Base-by-base conservation (phyloP, 2,113 vertebrate genomes). In the Cryptomyrus ogoouensis region DNA sequence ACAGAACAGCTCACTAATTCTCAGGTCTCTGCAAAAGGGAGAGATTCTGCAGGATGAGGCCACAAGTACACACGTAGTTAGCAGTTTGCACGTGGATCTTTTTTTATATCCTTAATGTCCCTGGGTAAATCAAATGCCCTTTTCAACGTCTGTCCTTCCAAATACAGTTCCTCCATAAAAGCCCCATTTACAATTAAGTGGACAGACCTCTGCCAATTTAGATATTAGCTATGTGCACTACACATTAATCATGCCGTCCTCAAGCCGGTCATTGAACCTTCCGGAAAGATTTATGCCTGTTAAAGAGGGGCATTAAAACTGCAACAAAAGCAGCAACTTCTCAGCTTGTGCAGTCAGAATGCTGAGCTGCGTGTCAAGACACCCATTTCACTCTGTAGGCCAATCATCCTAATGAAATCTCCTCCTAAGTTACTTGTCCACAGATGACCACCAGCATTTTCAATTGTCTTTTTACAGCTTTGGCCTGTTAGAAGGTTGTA, bases 301-400 rank as follows among this genome's bases (percentile, higher is more conserved):
- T 87, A 87, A 87, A 87, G 85, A 87, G 85, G 85, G 85, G 85
- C 85, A 53, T 87, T 87, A 19, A 87, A 87, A 87, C 83, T 47
- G 83, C 83, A 84, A 84, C 83, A 84, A 84, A 84, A 9, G 85
- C 85, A 84, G 15, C 50, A 53, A 56, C 85, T 52, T 87, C 85
- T 87, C 49, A 87, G 85, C 50, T 87, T 39, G 8, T 27, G 50
- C 85, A 52, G 35, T 17, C 2, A 27, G 50, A 87, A 39, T 31
- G 49, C 47, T 35, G 49, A 53, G 85, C 50, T 21, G 85, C 47
- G 50, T 53, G 50, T 87, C 50, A 42, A 53, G 85, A 52, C 84
- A 52, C 53, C 85, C 85, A 15, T 52, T 87, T 13, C 46, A 4
- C 27, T 87, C 49, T 39, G 49, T 35, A 9, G 85, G 10, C 49